Conservation (phyloP, 2,888 invertebrate genomes). For the Micoletzkya japonica region DNA sequence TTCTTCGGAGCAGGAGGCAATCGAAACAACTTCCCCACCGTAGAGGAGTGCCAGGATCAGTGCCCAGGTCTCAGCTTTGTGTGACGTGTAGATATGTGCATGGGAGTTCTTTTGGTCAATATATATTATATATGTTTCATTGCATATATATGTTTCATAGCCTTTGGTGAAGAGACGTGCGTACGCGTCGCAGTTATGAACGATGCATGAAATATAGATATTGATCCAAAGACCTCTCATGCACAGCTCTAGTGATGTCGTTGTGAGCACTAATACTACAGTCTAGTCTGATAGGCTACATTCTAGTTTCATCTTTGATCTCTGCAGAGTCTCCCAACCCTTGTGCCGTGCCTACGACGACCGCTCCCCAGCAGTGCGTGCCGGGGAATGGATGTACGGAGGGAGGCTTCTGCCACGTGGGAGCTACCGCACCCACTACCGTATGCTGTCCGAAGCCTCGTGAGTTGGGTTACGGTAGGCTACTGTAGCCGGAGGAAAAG, state of each 20-base stretch:
- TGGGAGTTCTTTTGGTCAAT: too few species aligned
- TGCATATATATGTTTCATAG: too few species aligned
- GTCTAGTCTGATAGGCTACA: too few species aligned
- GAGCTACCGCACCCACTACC: slow-evolving; percentile 56
- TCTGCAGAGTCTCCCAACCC: slow-evolving; percentile 62
- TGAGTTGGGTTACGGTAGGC: slow-evolving; percentile 25
- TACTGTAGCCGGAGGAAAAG: too few species aligned
- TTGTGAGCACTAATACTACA: too few species aligned
- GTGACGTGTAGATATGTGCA: too few species aligned
- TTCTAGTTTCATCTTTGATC: slow-evolving; percentile 3
- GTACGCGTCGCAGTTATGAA: too few species aligned
- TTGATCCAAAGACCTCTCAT: too few species aligned
- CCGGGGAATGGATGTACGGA: slow-evolving; percentile 28
- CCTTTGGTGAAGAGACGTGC: too few species aligned
- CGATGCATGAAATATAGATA: too few species aligned
- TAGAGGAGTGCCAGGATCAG: slow-evolving; percentile 57
- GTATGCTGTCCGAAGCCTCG: slow-evolving; percentile 63
- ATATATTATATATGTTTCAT: too few species aligned
- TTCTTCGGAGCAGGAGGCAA: slow-evolving; percentile 63
- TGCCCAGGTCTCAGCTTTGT: slow-evolving; percentile 53
- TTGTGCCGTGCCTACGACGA: slow-evolving; percentile 49
- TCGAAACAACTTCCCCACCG: slow-evolving; percentile 58
- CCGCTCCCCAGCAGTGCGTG: slow-evolving; percentile 32
- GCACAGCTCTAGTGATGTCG: too few species aligned
- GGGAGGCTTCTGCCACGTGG: slow-evolving; percentile 59